Evolutionary conservation across 1,140 invertebrate genomes (phyloP), one percentile per base, ranked within the genome.

Genomic region (Brachionus sp.): DNA sequence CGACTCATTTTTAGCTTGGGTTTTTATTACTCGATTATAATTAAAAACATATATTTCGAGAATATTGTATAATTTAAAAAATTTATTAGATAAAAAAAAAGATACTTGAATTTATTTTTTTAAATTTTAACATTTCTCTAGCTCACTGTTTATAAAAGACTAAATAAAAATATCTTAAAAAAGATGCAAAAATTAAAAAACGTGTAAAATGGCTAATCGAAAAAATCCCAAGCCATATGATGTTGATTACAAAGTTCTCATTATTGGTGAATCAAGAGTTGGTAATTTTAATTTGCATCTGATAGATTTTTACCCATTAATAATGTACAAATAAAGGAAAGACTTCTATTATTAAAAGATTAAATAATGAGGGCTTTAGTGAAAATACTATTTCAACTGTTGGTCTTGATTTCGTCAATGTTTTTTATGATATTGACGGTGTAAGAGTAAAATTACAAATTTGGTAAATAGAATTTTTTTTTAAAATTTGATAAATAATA

Each of bases 351-450:
- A 62, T 80, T 25, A 80, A 62, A 66, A 57, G 77, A 62, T 44
- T 80, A 44, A 80, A 62, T 29, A 62, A 80, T 80, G 46, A 80
- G 57, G 50, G 19, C 3, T 80, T 80, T 66, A 80, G 19, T 33
- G 77, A 80, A 35, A 57, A 37, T 39, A 80, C 77, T 90, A 98
- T 98, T 88, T 97, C 95, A 77, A 97, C 95, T 57, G 97, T 98
- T 91, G 95, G 95, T 95, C 90, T 92, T 92, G 90, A 91, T 86
- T 91, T 91, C 85, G 91, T 91, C 86, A 91, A 91, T 53, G 87
- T 89, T 85, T 91, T 89, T 23, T 90, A 90, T 84, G 89, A 90
- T 84, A 85, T 91, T 77, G 87, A 89, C 85, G 90, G 89, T 13
- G 90, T 90, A 84, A 90, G 90, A 84, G 90, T 91, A 16, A 91